Evolutionary conservation across 2,888 invertebrate species (phyloP).

Genomic region (Pyrochroa serraticornis): DNA sequence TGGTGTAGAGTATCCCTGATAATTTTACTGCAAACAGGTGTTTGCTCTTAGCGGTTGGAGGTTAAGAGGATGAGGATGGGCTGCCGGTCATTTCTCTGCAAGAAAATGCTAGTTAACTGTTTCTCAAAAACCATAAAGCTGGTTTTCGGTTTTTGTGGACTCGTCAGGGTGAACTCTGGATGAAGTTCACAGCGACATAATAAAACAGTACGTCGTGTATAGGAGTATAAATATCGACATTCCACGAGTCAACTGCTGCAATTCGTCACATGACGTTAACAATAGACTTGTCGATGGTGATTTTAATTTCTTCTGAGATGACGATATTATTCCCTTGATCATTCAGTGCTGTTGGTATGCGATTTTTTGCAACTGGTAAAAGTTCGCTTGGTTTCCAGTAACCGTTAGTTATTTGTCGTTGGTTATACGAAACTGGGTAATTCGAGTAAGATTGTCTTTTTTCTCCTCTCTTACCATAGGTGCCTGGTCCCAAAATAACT

Average conservation of each 20-base stretch:
- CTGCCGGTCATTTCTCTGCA: no score
- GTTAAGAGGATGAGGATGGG: no score
- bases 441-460: no score
- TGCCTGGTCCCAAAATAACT: slow-evolving; percentile 32
- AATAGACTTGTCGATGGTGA: slow-evolving; percentile 17
- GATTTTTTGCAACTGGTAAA: neutral
- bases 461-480: neutral
- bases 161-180: no score
- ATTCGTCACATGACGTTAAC: slow-evolving; percentile 29
- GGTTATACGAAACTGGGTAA: no score
- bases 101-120: no score
- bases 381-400: neutral
- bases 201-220: slow-evolving; percentile 15
- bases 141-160: neutral
- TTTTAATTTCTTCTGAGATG: slow-evolving; percentile 10
- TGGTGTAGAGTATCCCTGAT: no score
- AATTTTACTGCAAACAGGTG: no score
- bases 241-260: slow-evolving; percentile 27
- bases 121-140: neutral
- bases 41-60: no score
- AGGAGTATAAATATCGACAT: slow-evolving; percentile 30
- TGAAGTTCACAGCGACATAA: slow-evolving; percentile 2
- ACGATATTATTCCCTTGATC: neutral
- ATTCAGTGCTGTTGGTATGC: neutral
- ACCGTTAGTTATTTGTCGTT: neutral